These are phyloP conservation scores for Illadopsis cleaveri DNA, from an alignment of 2,113 vertebrate genomes.

Conservation along the genomic window DNA sequence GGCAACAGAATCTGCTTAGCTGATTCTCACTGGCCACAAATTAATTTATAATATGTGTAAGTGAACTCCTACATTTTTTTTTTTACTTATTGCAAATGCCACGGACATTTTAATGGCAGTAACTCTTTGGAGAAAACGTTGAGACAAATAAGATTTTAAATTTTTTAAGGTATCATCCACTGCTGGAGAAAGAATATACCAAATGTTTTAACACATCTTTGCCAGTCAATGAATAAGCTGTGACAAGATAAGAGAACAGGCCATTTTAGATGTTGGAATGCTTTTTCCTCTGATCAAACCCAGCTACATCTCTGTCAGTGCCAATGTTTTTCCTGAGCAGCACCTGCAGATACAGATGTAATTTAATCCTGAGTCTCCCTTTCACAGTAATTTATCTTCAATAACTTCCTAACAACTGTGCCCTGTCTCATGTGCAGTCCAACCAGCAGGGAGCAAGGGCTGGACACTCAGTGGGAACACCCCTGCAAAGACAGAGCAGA, in stretches of 20 bases:
- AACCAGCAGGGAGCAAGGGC: not conserved
- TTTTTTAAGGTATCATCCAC: not conserved
- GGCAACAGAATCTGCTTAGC: not conserved
- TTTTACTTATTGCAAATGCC: not conserved
- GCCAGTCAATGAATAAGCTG: not conserved
- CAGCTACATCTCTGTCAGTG: not conserved
- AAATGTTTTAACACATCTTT: not conserved
- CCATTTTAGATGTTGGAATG: not conserved
- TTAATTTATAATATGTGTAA: not conserved
- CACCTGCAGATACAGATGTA: not conserved
- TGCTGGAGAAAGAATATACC: not conserved
- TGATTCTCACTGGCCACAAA: not conserved
- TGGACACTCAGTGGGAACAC: fast-evolving
- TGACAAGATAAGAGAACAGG: not conserved
- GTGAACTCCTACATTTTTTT: not conserved
- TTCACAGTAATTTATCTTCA: not conserved
- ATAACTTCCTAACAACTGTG: not conserved
- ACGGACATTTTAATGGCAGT: not conserved
- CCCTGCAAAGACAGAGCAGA: not conserved
- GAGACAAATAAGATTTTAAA: not conserved
- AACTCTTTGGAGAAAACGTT: not conserved
- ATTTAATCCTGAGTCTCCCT: not conserved
- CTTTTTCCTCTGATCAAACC: not conserved
- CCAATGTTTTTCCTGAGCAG: not conserved
- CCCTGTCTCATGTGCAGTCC: not conserved